phyloP scores from a whole-genome alignment of 2,113 vertebrate genomes.

The Anolis sagrei region DNA sequence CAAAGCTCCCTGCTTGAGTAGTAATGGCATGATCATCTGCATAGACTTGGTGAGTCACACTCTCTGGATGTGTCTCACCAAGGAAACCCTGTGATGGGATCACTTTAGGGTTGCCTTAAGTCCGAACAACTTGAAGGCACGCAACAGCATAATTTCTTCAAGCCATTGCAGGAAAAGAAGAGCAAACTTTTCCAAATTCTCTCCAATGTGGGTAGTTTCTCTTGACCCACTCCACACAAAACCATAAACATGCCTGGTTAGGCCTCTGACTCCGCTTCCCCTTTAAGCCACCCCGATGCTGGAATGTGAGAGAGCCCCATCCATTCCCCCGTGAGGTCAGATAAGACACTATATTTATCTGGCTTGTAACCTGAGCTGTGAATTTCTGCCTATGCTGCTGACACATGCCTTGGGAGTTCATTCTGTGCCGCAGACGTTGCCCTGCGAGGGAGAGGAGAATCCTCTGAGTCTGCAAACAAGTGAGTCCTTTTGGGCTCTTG shows the following conservation, averaged over 20 bases:
- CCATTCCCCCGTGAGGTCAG: slow-evolving; percentile 77
- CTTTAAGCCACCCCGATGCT: slow-evolving; percentile 74
- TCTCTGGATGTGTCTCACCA: too few relatives aligned
- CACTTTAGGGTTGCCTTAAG: too few relatives aligned
- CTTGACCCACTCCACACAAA: fast-evolving
- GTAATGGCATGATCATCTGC: too few relatives aligned
- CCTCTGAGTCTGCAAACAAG: slow-evolving; percentile 21
- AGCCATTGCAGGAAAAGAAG: too few relatives aligned
- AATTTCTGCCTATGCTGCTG: slow-evolving; percentile 64
- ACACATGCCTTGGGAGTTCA: slow-evolving; percentile 45
- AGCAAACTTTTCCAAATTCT: not conserved
- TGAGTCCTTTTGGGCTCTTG: slow-evolving; percentile 30
- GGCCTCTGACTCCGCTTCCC: slow-evolving; percentile 53
- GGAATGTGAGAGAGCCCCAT: slow-evolving; percentile 73
- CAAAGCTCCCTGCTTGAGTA: too few relatives aligned
- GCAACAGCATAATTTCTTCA: too few relatives aligned
- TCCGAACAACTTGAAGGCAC: too few relatives aligned
- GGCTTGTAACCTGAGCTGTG: slow-evolving; percentile 75
- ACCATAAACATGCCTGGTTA: not conserved
- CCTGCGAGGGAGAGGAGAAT: not conserved
- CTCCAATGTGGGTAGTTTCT: not conserved
- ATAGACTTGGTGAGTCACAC: too few relatives aligned
- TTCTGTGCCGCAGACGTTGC: slow-evolving; percentile 41
- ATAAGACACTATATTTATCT: slow-evolving; percentile 85
- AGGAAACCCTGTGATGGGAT: too few relatives aligned